These are phyloP conservation scores for Oryzias javanicus DNA, from an alignment of 2,113 vertebrate species.

Conservation along the genomic window DNA sequence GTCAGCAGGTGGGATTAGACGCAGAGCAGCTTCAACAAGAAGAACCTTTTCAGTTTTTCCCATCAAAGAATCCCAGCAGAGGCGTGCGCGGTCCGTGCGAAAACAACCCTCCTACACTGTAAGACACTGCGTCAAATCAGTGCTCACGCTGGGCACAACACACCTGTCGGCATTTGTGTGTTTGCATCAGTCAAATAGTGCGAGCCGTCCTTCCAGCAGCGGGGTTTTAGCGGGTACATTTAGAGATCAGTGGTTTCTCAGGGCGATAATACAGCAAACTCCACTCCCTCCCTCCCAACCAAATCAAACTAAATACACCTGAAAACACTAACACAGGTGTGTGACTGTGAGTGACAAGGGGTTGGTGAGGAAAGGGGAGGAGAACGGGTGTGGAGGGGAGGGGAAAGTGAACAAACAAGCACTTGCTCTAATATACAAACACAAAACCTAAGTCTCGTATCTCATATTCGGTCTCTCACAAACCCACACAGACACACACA, in stretches of 20 bases:
- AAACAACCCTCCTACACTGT: conserved; percentile 16
- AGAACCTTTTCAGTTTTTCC: conserved; percentile 54
- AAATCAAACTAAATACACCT: conserved; percentile 72
- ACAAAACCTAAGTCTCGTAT: conserved; percentile 46
- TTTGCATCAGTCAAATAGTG: conserved; percentile 32
- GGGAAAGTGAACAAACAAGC: conserved; percentile 43
- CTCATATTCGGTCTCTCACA: conserved; percentile 26
- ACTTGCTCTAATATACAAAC: conserved; percentile 45
- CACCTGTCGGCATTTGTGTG: conserved; percentile 58
- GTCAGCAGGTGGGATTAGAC: conserved; percentile 68
- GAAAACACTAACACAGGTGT: conserved; percentile 67
- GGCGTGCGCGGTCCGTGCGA: not conserved
- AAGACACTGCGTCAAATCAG: conserved; percentile 49
- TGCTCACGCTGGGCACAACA: conserved; percentile 46
- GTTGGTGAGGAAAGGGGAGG: conserved; percentile 10
- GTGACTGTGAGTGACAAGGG: conserved; percentile 25
- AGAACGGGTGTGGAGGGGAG: conserved; percentile 40
- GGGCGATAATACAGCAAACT: conserved; percentile 63
- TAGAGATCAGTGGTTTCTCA: conserved; percentile 72
- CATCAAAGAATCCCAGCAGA: conserved; percentile 55
- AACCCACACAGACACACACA: conserved; percentile 6
- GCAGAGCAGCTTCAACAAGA: conserved; percentile 49
- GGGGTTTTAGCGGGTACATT: conserved; percentile 65
- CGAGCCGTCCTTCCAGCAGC: conserved; percentile 56
- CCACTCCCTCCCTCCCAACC: conserved; percentile 66